A percentile compares a stretch with the other conserved stretches of the same genome.
Conservation (phyloP, 2,888 invertebrate genomes). For the Stramonita haemastoma region DNA sequence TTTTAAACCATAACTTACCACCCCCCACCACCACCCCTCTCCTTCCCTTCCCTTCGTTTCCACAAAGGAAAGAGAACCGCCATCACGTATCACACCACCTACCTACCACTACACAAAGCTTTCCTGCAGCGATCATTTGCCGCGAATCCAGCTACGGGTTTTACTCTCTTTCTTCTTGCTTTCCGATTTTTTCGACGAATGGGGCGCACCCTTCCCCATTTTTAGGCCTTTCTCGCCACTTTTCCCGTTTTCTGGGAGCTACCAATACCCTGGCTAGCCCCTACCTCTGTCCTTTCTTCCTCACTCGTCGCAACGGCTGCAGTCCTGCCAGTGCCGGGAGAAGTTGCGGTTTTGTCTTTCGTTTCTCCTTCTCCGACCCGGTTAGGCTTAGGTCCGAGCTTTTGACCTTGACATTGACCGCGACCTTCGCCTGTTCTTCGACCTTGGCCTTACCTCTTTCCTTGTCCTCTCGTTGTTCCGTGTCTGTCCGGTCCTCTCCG, state of each 20-base stretch:
- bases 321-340: not conserved
- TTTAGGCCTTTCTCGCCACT: not conserved
- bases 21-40: too few species aligned
- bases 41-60: too few species aligned
- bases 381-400: not conserved
- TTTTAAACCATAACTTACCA: too few species aligned
- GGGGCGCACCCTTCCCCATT: not conserved
- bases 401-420: not conserved
- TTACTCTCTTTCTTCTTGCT: constrained; percentile 37
- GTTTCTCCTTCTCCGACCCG: not conserved
- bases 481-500: constrained; percentile 35
- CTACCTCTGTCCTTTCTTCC: not conserved
- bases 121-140: not conserved
- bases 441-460: not conserved
- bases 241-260: not conserved
- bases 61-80: too few species aligned
- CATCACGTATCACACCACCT: too few species aligned
- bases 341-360: not conserved
- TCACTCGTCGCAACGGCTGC: not conserved
- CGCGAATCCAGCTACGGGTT: not conserved
- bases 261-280: not conserved
- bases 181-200: constrained; percentile 26
- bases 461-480: constrained; percentile 36
- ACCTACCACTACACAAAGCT: not conserved
- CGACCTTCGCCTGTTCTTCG: not conserved